phyloP scores from a whole-genome alignment of 2,888 invertebrate genomes.

The Melitaea athalia region DNA sequence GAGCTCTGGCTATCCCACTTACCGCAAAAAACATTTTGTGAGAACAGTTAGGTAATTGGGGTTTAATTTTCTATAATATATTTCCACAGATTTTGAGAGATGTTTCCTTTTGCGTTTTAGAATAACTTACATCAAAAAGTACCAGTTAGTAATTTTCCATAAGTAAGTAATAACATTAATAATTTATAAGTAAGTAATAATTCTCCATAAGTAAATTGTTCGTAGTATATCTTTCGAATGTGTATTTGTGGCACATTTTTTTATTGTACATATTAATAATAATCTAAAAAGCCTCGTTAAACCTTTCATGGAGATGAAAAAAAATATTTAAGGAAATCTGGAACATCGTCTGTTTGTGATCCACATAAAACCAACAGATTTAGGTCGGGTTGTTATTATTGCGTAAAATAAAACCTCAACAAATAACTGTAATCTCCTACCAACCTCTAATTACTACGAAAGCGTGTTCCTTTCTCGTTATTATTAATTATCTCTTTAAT shows the following conservation, averaged over 20 bases:
- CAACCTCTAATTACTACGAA: not conserved
- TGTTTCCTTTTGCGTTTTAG: too few relatives aligned
- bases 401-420: not conserved
- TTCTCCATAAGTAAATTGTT: not conserved
- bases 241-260: not conserved
- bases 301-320: slow-evolving; percentile 3
- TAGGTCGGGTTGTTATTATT: slow-evolving; percentile 5
- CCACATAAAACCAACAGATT: slow-evolving; percentile 1
- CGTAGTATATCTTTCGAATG: too few relatives aligned
- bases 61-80: too few relatives aligned
- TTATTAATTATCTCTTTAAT: too few relatives aligned
- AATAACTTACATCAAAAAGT: too few relatives aligned
- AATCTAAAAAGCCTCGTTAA: not conserved
- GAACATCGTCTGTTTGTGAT: slow-evolving; percentile 5
- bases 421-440: not conserved
- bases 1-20: too few relatives aligned
- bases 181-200: too few relatives aligned
- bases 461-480: not conserved
- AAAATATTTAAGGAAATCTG: slow-evolving; percentile 1
- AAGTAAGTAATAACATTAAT: too few relatives aligned
- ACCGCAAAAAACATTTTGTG: too few relatives aligned
- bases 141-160: too few relatives aligned
- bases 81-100: too few relatives aligned
- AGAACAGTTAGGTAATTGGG: too few relatives aligned
- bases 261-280: not conserved